phyloP scores from a whole-genome alignment of 2,113 vertebrate species.

The Clarias batrachus region DNA sequence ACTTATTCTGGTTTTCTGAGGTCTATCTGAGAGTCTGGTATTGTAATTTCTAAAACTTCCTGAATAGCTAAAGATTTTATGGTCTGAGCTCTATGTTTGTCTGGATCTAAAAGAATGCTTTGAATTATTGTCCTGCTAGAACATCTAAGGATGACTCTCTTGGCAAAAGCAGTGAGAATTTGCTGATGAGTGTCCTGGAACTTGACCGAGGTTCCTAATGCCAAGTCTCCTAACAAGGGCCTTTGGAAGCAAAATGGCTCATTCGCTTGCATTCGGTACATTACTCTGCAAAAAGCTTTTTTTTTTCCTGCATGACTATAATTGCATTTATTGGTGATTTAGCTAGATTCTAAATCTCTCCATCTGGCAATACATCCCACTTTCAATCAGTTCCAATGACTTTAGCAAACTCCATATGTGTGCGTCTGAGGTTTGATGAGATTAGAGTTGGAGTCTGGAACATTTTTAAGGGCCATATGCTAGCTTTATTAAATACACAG shows the following conservation, averaged over 20 bases:
- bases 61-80: background rate
- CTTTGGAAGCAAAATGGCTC: constrained; percentile 15
- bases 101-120: constrained; percentile 14
- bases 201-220: constrained; percentile 5
- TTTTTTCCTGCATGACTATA: background rate
- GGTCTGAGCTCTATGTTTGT: background rate
- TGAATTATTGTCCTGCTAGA: background rate
- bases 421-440: background rate
- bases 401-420: constrained; percentile 19
- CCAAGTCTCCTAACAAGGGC: constrained; percentile 24
- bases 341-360: constrained; percentile 4
- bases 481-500: background rate
- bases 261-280: background rate
- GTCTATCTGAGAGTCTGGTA: background rate
- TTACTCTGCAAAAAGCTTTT: background rate
- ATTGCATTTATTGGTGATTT: constrained; percentile 27
- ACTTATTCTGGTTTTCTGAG: background rate
- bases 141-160: constrained; percentile 5
- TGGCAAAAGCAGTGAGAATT: constrained; percentile 13
- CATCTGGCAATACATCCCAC: constrained; percentile 7
- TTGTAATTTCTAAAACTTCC: background rate
- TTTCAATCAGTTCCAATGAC: constrained; percentile 6
- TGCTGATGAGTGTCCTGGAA: constrained; percentile 2
- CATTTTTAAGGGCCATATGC: background rate
- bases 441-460: constrained; percentile 14